Evolutionary conservation across 1,140 invertebrate genomes (phyloP), one percentile per base, ranked within the genome.

Genomic region (Bilobella aurantiaca): DNA sequence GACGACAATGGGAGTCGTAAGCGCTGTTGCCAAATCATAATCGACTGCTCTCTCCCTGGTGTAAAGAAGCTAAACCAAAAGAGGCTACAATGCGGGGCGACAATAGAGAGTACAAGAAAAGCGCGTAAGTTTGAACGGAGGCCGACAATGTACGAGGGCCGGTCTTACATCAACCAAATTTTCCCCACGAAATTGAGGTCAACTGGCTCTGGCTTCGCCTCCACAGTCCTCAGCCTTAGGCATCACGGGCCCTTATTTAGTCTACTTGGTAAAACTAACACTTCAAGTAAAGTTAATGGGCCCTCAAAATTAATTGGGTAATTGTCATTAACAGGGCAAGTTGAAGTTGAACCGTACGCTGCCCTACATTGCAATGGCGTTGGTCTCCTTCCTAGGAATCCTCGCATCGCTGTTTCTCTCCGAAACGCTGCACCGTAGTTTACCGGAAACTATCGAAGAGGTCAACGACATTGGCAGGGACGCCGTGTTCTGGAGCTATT

Each of bases 111-210:
- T n/a, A n/a, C n/a, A n/a, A n/a, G n/a, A n/a, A n/a, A n/a, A n/a
- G n/a, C n/a, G n/a, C n/a, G n/a, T n/a, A n/a, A n/a, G n/a, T n/a
- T n/a, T n/a, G n/a, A n/a, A n/a, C n/a, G n/a, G n/a, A n/a, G n/a
- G n/a, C n/a, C n/a, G n/a, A n/a, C n/a, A n/a, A n/a, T n/a, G n/a
- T n/a, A n/a, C n/a, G n/a, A n/a, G n/a, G n/a, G n/a, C n/a, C n/a
- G n/a, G n/a, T n/a, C n/a, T n/a, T n/a, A n/a, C n/a, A n/a, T n/a
- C n/a, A n/a, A n/a, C n/a, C n/a, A n/a, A n/a, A 66, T 76, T 1
- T 77, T 75, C 46, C 80, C 80, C 0, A 81, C 80, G 0, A 73
- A 76, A 3, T 69, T 81, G 5, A 73, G 80, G 18, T 64, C 65
- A 14, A 68, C 70, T 31, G 68, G 70, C 47, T 65, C 64, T 37